Evolutionary conservation across 2,113 vertebrate genomes (phyloP).

Genomic region (Daboia siamensis): DNA sequence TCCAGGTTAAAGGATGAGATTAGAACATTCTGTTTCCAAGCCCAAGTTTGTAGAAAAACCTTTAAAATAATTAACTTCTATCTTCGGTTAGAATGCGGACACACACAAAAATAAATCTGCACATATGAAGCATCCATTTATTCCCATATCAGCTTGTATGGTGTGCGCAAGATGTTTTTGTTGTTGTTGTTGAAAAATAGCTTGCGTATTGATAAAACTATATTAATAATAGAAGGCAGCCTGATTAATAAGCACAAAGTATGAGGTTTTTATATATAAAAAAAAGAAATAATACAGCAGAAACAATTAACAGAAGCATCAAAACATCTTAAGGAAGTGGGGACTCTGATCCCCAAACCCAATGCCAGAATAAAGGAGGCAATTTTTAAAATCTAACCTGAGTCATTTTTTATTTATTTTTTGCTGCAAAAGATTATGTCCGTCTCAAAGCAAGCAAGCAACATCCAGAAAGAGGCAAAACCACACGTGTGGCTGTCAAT

Average conservation of each 20-base stretch:
- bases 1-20: neutral
- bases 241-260: neutral
- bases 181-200: neutral
- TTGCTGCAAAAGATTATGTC: neutral
- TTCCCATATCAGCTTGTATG: too few relatives aligned
- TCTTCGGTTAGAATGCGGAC: neutral
- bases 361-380: neutral
- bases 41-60: neutral
- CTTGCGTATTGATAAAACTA: neutral
- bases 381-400: neutral
- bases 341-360: neutral
- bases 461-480: neutral
- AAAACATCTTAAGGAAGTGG: neutral
- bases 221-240: neutral
- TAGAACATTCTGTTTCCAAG: neutral
- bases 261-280: neutral
- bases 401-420: neutral
- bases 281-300: neutral
- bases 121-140: neutral
- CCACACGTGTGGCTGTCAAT: neutral
- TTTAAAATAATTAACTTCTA: neutral
- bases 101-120: neutral
- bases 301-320: neutral
- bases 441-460: neutral
- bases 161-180: neutral